phyloP scores from a whole-genome alignment of 2,888 invertebrate genomes.

The Deilephila elpenor region DNA sequence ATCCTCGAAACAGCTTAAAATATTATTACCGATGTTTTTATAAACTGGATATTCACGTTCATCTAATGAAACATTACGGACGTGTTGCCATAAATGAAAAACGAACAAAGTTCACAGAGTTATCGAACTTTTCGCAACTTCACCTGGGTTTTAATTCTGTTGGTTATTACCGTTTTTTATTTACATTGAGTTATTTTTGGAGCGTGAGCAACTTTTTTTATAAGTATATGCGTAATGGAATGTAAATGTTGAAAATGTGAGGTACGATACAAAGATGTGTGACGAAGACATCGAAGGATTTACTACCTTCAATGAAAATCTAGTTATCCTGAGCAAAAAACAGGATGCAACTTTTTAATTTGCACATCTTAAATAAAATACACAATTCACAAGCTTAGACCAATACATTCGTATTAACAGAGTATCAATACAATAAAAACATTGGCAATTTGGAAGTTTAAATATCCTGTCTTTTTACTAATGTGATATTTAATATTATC shows the following conservation, averaged over 20 bases:
- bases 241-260: not conserved
- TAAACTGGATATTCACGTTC: not conserved
- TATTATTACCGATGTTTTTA: not conserved
- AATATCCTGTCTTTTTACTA: no score
- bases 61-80: not conserved
- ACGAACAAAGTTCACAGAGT: constrained; percentile 6
- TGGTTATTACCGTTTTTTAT: not conserved
- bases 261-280: no score
- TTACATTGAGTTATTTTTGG: not conserved
- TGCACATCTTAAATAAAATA: no score
- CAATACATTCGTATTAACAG: no score
- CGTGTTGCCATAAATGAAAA: not conserved
- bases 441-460: no score
- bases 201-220: not conserved
- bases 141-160: not conserved
- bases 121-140: constrained; percentile 18
- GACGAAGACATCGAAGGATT: no score
- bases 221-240: not conserved
- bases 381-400: no score
- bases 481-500: no score
- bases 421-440: no score
- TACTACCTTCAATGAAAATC: no score
- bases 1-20: not conserved
- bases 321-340: no score
- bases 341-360: no score